phyloP scores from a whole-genome alignment of 2,113 vertebrate genomes.

The Phylloscopus whistleri region DNA sequence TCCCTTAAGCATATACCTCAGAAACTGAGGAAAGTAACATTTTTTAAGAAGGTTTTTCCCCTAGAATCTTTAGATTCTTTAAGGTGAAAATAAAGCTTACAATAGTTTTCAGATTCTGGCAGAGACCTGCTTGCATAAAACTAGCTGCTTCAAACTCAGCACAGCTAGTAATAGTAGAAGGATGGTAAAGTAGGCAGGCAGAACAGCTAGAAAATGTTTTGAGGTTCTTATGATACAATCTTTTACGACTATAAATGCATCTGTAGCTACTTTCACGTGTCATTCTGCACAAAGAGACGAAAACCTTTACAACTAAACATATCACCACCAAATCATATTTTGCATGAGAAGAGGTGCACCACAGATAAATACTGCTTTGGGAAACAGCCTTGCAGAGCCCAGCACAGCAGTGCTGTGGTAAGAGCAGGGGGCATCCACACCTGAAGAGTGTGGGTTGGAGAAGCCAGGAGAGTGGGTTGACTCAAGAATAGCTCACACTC shows the following conservation, averaged over 20 bases:
- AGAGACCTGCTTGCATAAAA: not conserved
- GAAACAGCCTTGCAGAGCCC: not conserved
- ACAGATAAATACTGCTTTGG: not conserved
- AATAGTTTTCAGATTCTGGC: not conserved
- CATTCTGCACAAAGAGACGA: not conserved
- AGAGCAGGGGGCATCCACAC: not conserved
- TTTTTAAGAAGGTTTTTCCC: not conserved
- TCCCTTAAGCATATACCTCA: not conserved
- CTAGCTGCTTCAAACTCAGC: not conserved
- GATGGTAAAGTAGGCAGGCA: not conserved
- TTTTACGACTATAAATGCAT: not conserved
- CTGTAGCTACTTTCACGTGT: not conserved
- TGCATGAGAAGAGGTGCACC: not conserved
- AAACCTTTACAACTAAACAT: not conserved
- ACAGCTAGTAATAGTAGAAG: not conserved
- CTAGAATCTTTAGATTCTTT: not conserved
- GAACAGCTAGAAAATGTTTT: not conserved
- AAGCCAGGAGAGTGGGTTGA: accelerated
- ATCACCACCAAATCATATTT: not conserved
- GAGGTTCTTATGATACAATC: not conserved
- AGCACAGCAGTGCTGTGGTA: not conserved
- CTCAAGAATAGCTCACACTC: not conserved
- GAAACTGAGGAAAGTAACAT: not conserved
- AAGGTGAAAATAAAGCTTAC: not conserved
- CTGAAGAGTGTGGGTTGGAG: too few species aligned